Percentiles rank a stretch among this genome's conserved stretches.
Evolutionary conservation across 2,113 vertebrate genomes (phyloP).

Genomic region (Corythaixoides concolor): DNA sequence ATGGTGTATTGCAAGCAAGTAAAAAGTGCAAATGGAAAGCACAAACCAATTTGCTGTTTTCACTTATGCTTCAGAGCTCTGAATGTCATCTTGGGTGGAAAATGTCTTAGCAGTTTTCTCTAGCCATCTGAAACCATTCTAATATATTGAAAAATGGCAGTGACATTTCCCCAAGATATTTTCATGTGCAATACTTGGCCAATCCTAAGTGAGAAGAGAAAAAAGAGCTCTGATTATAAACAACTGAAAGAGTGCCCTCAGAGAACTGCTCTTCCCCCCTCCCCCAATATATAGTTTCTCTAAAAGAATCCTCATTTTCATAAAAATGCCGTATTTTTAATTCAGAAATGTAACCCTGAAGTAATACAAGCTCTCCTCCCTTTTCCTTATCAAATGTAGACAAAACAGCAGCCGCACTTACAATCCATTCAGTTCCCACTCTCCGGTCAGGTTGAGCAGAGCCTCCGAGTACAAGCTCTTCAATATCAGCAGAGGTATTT

Average conservation of each 20-base stretch:
- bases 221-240: neutral
- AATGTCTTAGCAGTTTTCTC: slow-evolving; percentile 42
- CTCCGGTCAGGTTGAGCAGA: neutral
- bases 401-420: neutral
- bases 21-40: slow-evolving; percentile 52
- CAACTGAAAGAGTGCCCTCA: neutral
- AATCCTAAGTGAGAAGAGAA: neutral
- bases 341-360: neutral
- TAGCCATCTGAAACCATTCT: slow-evolving; percentile 36
- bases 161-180: slow-evolving; percentile 42
- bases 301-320: neutral
- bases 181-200: neutral
- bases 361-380: neutral
- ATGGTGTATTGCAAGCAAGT: neutral
- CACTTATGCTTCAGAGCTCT: slow-evolving; percentile 45
- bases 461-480: neutral
- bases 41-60: slow-evolving; percentile 44
- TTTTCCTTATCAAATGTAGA: neutral
- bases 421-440: neutral
- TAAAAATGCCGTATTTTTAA: neutral
- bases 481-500: neutral
- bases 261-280: neutral
- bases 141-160: slow-evolving; percentile 32
- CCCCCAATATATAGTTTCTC: neutral
- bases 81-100: slow-evolving; percentile 50